Percentiles rank a stretch among this genome's conserved stretches.
Evolutionary conservation across 2,113 vertebrate species (phyloP).

Genomic region (Sinocyclocheilus rhinocerous): DNA sequence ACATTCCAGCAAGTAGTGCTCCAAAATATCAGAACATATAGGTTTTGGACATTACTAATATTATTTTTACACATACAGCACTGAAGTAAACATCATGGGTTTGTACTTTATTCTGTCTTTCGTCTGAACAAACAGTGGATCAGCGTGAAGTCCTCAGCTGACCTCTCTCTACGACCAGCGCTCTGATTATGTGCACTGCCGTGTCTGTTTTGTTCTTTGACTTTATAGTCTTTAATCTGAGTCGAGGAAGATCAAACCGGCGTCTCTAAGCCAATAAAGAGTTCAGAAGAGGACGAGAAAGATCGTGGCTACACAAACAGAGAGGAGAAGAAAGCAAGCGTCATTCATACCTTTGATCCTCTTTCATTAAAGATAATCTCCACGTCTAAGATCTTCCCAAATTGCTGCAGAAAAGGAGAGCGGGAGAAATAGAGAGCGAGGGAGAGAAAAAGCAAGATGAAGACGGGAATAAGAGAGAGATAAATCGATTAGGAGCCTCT

Average conservation of each 20-base stretch:
- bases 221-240: conserved; percentile 40
- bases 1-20: background rate
- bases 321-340: conserved; percentile 42
- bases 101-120: background rate
- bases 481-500: conserved; percentile 33
- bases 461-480: conserved; percentile 34
- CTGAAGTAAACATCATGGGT: background rate
- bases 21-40: background rate
- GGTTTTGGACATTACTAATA: background rate
- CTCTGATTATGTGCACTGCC: background rate
- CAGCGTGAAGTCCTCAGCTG: background rate
- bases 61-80: background rate
- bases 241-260: conserved; percentile 31
- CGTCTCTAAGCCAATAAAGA: conserved; percentile 55
- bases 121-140: conserved; percentile 2
- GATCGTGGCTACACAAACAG: conserved; percentile 21
- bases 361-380: conserved; percentile 99
- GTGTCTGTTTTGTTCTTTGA: conserved; percentile 6
- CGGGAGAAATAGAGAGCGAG: conserved; percentile 64
- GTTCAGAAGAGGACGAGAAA: conserved; percentile 32
- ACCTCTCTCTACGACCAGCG: background rate
- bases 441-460: conserved; percentile 36
- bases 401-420: conserved; percentile 85
- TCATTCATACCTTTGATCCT: conserved; percentile 94
- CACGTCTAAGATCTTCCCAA: conserved; percentile 98